Base-by-base conservation (phyloP, 2,797 vertebrate genomes). In the Chromis chromis region DNA sequence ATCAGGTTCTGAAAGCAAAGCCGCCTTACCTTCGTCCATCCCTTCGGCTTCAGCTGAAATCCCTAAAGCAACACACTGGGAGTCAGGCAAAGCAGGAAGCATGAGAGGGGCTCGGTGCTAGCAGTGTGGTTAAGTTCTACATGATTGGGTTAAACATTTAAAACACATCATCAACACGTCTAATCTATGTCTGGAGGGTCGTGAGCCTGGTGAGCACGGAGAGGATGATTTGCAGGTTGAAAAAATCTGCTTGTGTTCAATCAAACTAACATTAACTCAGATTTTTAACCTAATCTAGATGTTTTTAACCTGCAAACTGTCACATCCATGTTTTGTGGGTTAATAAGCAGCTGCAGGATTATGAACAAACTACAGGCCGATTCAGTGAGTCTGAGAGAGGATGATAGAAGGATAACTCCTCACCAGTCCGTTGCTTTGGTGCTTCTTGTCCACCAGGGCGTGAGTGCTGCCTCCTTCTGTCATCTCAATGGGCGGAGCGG, bases 1-100 rank as follows among this genome's bases (percentile, higher is more conserved):
- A 81, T 81, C 66, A 76, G 19, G 78, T 61, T 83, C 75, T 84
- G 36, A 66, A 80, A 86, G 85, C 90, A 74, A 87, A 84, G 80
- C 82, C 13, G 65, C 83, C 87, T 93, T 94, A 94, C 93, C 93
- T 93, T 94, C 39, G 65, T 91, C 90, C 83, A 85, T 88, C 77
- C 33, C 80, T 31, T 85, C 2, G 28, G 13, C 71, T 84, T 86
- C 63, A 2, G 53, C 4, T 72, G 72, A 86, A 78, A 76, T 6
- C 84, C 91, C 91, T 93, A 91, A 90, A 93, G 80, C 85, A 91
- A 92, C 86, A 94, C 46, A 93, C 78, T 84, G 65, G 83, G 74
- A 89, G 85, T 94, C 89, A 94, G 90, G 90, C 83, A 78, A 89
- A 90, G 89, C 84, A 79, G 70, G 81, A 73, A 52, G 80, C 48